A percentile compares a stretch with the other conserved stretches of the same genome.
Conservation (phyloP, 2,888 invertebrate genomes). For the Megalurothrips usitatus region DNA sequence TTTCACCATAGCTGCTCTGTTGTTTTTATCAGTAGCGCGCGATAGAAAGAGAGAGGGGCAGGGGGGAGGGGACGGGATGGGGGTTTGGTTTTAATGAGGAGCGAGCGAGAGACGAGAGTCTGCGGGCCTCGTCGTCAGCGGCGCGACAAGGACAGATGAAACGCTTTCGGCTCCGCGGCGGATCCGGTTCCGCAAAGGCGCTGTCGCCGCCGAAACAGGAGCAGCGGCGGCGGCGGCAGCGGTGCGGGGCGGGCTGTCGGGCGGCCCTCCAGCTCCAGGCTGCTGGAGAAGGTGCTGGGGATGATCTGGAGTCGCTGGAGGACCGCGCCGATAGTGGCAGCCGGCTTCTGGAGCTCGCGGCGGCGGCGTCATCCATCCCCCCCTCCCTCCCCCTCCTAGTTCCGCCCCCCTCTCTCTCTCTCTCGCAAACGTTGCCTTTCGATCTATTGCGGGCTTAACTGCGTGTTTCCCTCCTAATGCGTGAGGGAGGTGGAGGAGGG, state of each 20-base stretch:
- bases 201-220: no score
- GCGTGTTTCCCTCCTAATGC: slow-evolving; percentile 28
- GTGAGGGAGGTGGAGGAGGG: slow-evolving; percentile 29
- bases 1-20: slow-evolving; percentile 16
- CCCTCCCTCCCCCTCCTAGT: not conserved
- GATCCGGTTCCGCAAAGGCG: no score
- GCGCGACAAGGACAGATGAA: no score
- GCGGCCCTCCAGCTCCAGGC: no score
- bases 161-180: no score
- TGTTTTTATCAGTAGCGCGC: not conserved
- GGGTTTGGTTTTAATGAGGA: not conserved
- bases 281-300: no score
- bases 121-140: not conserved
- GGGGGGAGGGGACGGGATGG: not conserved
- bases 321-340: no score
- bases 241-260: no score
- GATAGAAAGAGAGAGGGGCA: not conserved
- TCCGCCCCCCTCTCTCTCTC: not conserved
- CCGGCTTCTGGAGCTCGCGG: no score
- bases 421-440: slow-evolving; percentile 2
- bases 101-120: not conserved
- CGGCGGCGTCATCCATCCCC: not conserved
- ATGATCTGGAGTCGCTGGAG: no score
- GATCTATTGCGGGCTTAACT: slow-evolving; percentile 22
- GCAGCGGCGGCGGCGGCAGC: no score